Percentiles rank a stretch among this genome's conserved stretches.
Evolutionary conservation across 2,113 vertebrate species (phyloP).

Genomic region (Connochaetes taurinus): DNA sequence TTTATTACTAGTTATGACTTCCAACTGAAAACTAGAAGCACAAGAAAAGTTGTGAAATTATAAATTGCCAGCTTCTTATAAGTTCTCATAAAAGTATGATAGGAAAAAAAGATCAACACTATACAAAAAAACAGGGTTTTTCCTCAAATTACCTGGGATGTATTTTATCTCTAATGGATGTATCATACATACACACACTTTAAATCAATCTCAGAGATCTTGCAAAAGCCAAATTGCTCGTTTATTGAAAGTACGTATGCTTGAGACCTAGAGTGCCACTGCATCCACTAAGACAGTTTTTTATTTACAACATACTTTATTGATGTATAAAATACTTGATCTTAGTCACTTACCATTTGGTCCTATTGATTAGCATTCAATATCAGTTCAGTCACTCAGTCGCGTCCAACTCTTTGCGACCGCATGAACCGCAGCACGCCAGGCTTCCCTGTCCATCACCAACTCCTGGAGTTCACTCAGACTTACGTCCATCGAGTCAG

Average conservation of each 20-base stretch:
- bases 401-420: rapidly evolving
- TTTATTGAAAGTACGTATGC: neutral
- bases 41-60: neutral
- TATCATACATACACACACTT: constrained; percentile 11
- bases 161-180: neutral
- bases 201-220: neutral
- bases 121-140: neutral
- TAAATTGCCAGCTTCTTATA: neutral
- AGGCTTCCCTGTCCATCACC: neutral
- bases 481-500: neutral
- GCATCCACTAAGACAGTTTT: neutral
- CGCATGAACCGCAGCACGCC: rapidly evolving
- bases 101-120: neutral
- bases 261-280: neutral
- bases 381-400: neutral
- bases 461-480: neutral
- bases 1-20: neutral
- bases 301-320: constrained; percentile 13
- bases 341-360: neutral
- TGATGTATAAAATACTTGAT: neutral
- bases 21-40: neutral
- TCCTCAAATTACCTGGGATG: neutral
- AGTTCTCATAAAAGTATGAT: neutral
- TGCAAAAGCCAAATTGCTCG: neutral
- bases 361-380: neutral